Base-by-base conservation (phyloP, 2,113 vertebrate genomes). In the Tragelaphus buxtoni region DNA sequence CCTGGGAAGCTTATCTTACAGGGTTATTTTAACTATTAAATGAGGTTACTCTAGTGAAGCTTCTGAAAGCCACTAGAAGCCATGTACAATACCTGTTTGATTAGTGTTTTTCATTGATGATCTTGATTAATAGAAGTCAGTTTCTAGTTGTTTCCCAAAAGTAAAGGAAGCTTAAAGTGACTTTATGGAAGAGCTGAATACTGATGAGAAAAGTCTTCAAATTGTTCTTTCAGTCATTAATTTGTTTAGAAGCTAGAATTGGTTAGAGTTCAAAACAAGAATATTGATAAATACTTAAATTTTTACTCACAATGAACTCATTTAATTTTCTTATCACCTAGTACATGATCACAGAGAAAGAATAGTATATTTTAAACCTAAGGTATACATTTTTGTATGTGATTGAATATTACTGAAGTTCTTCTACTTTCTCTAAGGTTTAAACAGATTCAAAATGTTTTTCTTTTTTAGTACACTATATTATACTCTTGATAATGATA, bases 281-380 rank as follows among this genome's bases (percentile, higher is more conserved):
- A 76, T 91, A 74, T 88, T 96, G 93, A 81, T 95, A 92, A 95
- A 79, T 88, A 12, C 55, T 72, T 82, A 94, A 20, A 60, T 92
- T 97, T 69, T 92, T 47, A 88, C 5, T 9, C 39, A 83, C 42
- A 90, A 4, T 84, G 24, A 97, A 92, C 39, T 95, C 26, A 82
- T 74, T 93, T 84, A 88, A 69, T 93, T 81, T 91, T 87, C 58
- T 92, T 87, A 65, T 13, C 49, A 82, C 7, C 49, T 51, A 85
- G 26, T 32, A 93, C 5, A 69, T 88, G 22, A 84, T 88, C 28
- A 79, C 32, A 83, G 82, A 94, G 30, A n/a, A 88, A 95, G 6
- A 84, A 49, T 47, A 91, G 55, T 82, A 10, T 74, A 81, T 88
- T 94, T 82, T 8, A 32, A 47, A 47, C 74, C 45, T 91, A 45